Percentiles rank a stretch among this genome's conserved stretches.
These are phyloP conservation scores for Baryphthengus martii DNA, from an alignment of 2,113 vertebrate genomes.

Conservation along the genomic window DNA sequence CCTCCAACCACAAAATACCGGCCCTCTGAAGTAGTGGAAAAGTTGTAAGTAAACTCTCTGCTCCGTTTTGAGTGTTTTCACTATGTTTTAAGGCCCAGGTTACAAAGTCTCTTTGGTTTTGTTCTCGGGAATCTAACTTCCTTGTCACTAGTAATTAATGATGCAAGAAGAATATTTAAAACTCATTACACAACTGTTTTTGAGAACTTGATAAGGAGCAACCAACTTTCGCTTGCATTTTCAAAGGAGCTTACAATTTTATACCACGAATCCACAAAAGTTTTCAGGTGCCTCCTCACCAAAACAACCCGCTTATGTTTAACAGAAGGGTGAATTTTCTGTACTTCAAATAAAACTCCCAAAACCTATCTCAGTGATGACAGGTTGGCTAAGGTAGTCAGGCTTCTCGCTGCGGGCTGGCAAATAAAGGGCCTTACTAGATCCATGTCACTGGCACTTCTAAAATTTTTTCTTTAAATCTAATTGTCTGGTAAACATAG, in stretches of 20 bases:
- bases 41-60: background rate
- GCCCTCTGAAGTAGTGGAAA: background rate
- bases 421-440: background rate
- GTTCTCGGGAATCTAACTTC: background rate
- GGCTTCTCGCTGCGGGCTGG: fast-evolving
- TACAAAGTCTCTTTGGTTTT: background rate
- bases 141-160: background rate
- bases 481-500: background rate
- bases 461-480: too few species aligned
- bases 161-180: background rate
- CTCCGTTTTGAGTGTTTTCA: background rate
- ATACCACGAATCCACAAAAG: background rate
- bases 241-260: background rate
- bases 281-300: background rate
- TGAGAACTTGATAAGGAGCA: background rate
- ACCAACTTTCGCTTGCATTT: background rate
- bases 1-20: background rate
- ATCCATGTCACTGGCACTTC: background rate
- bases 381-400: background rate
- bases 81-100: background rate
- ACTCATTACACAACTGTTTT: background rate
- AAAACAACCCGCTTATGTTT: background rate
- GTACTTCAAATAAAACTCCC: background rate
- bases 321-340: background rate
- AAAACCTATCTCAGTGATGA: background rate